These are phyloP conservation scores for Egretta garzetta DNA, from an alignment of 2,113 vertebrate genomes.

Conservation along the genomic window DNA sequence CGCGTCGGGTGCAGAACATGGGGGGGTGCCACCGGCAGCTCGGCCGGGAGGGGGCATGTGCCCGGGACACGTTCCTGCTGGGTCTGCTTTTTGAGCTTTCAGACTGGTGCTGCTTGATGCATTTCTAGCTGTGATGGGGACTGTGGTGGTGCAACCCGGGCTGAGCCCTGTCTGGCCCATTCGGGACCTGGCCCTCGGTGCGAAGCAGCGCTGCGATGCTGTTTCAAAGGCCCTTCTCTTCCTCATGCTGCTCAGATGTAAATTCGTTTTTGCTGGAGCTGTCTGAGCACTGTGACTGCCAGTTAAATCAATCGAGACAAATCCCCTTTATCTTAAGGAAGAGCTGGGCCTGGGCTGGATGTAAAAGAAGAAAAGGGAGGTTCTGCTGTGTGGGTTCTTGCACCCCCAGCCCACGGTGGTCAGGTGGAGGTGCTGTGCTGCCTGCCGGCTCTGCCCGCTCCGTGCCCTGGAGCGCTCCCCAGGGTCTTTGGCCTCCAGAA, in stretches of 20 bases:
- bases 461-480: rapidly evolving
- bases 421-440: neutral
- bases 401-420: rapidly evolving
- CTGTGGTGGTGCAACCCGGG: too few species aligned
- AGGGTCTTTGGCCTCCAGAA: neutral
- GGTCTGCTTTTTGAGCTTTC: neutral
- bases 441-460: too few species aligned
- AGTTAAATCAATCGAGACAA: neutral
- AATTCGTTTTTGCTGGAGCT: neutral
- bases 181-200: rapidly evolving
- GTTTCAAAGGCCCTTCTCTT: neutral
- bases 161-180: neutral
- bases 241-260: neutral
- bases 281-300: neutral
- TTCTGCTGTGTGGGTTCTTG: neutral
- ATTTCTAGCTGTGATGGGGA: neutral
- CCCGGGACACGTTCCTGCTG: neutral
- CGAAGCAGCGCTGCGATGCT: neutral
- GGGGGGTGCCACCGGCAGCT: rapidly evolving
- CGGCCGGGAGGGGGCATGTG: neutral
- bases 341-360: neutral
- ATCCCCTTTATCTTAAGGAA: neutral
- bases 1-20: neutral
- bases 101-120: neutral
- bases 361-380: neutral